Evolutionary conservation across 2,888 invertebrate species (phyloP).

Genomic region (Cataglyphis rosenhaueri): DNA sequence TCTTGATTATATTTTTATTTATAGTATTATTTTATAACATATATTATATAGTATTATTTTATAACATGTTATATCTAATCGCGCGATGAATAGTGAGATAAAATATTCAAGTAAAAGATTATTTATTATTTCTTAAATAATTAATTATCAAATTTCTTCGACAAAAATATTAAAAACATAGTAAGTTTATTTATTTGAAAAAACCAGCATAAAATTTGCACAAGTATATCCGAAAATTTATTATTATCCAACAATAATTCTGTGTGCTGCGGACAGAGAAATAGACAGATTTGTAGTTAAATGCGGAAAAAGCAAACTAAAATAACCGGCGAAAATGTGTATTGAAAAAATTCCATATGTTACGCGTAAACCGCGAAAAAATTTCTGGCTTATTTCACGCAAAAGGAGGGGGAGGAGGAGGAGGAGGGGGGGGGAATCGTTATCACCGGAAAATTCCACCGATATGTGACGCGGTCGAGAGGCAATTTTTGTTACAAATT

Average conservation of each 20-base stretch:
- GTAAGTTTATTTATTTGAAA: background rate
- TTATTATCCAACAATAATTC: background rate
- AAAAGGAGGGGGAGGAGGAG: background rate
- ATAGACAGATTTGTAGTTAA: background rate
- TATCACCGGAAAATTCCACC: constrained; percentile 5
- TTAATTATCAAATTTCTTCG: background rate
- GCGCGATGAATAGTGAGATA: background rate
- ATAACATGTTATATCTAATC: background rate
- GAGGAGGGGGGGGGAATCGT: background rate
- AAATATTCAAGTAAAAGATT: background rate
- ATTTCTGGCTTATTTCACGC: background rate
- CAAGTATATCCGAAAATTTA: background rate
- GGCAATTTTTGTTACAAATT: constrained; percentile 35
- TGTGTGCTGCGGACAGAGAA: background rate
- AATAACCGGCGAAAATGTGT: background rate
- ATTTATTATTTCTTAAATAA: background rate
- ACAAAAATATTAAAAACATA: background rate
- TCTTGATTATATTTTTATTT: too few species aligned
- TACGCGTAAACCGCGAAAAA: constrained; percentile 2
- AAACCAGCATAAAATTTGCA: background rate
- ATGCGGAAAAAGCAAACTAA: background rate
- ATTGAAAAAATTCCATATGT: background rate
- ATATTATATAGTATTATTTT: background rate
- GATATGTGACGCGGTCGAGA: background rate
- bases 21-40: background rate